A percentile compares a stretch with the other conserved stretches of the same genome.
These are phyloP conservation scores for Oscheius onirici DNA, from an alignment of 2,888 invertebrate species.

Conservation along the genomic window DNA sequence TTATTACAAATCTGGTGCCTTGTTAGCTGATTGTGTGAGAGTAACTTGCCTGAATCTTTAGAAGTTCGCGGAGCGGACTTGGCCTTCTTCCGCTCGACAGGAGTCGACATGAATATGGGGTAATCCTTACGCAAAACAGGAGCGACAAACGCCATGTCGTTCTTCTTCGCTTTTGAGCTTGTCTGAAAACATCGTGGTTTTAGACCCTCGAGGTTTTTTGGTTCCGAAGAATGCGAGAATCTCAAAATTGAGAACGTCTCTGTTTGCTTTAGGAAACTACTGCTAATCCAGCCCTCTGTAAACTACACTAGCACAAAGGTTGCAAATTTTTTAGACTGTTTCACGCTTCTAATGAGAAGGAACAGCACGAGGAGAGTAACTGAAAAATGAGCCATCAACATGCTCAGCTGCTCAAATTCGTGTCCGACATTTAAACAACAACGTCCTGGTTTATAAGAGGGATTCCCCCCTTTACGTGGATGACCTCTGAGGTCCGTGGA, in stretches of 20 bases:
- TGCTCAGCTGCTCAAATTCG: neutral
- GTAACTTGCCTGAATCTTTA: slow-evolving; percentile 9
- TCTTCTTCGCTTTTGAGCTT: slow-evolving; percentile 9
- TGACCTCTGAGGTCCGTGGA: neutral
- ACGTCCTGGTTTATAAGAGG: slow-evolving; percentile 1
- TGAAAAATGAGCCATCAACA: slow-evolving; percentile 13
- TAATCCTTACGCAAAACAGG: slow-evolving; percentile 36
- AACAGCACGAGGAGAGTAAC: slow-evolving; percentile 3
- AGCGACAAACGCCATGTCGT: slow-evolving; percentile 38
- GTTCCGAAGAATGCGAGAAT: neutral
- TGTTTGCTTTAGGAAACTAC: neutral
- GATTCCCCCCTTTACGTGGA: neutral
- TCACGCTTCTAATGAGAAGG: neutral
- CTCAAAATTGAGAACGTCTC: neutral
- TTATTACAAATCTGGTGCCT: too few species aligned
- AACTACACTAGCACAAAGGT: too few species aligned
- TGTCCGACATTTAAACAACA: slow-evolving; percentile 3
- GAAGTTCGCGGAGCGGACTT: slow-evolving; percentile 1
- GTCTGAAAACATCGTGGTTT: neutral
- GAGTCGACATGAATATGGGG: slow-evolving; percentile 24
- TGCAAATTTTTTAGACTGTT: neutral
- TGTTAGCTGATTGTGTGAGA: neutral
- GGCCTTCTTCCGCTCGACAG: slow-evolving; percentile 11
- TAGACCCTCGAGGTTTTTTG: too few species aligned
- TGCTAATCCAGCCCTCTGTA: too few species aligned